Evolutionary conservation across 1,140 invertebrate species (phyloP), one percentile per base, ranked within the genome.

Genomic region (Chrysoperla carnea): DNA sequence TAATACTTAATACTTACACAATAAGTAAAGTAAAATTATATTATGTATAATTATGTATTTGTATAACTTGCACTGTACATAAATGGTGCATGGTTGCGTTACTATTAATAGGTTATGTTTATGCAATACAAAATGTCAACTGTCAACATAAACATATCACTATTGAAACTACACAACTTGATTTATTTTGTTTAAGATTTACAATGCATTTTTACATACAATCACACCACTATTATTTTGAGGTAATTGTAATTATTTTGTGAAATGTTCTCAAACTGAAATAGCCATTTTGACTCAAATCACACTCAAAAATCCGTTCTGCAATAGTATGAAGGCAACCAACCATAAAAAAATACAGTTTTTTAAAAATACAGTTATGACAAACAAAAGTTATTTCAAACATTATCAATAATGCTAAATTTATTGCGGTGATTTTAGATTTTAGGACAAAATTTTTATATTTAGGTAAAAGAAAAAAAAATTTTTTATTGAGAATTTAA

Each of bases 201-300:
- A 23, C 17, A 23, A 23, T 23, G 5, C 17, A 23, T 23, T 23
- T 23, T 23, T 23, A 23, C 17, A 23, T 23, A 23, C 17, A 23
- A n/a, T 23, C 17, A 38, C 38, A 44, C 23, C 48, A 43, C 42
- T 53, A 69, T 31, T 69, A 43, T 47, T 52, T 62, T 67, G 55
- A 61, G 67, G 64, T 54, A 57, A 61, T 50, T 55, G 59, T 56
- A 56, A 55, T 61, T 58, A 59, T 62, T 60, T 60, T 58, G 61
- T 59, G 64, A 62, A 62, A 63, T 62, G 67, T 69, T 73, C 70
- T 75, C 71, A 74, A 71, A 64, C 67, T 68, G 67, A 72, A 75
- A 73, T 73, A 73, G 70, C 68, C 69, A 71, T 65, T 67, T 66
- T 61, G 62, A 66, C 62, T 61, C 63, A 60, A 70, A 68, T 64